Percentiles rank a stretch among this genome's conserved stretches.
Evolutionary conservation across 2,797 vertebrate species (phyloP).

Genomic region (Anguilla anguilla): DNA sequence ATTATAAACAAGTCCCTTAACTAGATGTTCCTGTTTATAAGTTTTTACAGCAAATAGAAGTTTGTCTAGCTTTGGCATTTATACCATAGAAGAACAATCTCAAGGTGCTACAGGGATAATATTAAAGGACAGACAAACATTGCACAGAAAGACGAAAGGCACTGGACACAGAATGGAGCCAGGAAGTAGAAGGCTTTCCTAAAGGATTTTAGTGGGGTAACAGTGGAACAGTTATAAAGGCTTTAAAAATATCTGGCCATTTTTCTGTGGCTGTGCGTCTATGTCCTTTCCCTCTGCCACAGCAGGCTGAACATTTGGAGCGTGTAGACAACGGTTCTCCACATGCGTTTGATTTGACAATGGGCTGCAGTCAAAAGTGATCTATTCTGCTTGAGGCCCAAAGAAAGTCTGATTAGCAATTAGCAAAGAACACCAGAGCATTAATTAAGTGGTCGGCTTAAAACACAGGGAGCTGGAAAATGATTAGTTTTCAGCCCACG

Average conservation of each 20-base stretch:
- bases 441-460: neutral
- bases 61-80: no score
- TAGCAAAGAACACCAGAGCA: neutral
- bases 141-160: no score
- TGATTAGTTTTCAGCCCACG: neutral
- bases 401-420: constrained; percentile 9
- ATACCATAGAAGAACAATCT: no score
- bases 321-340: neutral
- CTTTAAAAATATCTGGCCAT: neutral
- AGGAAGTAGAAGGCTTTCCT: no score
- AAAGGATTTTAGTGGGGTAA: neutral
- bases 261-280: neutral
- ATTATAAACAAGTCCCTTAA: neutral
- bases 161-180: no score
- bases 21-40: neutral
- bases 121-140: no score
- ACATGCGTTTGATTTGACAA: neutral
- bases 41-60: no score
- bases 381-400: neutral
- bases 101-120: no score
- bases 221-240: neutral
- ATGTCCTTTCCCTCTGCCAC: neutral
- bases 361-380: neutral
- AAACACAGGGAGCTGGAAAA: neutral
- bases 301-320: neutral